Evolutionary conservation across 2,113 vertebrate genomes (phyloP), one percentile per base, ranked within the genome.

Genomic region (Dryoscopus gambensis): DNA sequence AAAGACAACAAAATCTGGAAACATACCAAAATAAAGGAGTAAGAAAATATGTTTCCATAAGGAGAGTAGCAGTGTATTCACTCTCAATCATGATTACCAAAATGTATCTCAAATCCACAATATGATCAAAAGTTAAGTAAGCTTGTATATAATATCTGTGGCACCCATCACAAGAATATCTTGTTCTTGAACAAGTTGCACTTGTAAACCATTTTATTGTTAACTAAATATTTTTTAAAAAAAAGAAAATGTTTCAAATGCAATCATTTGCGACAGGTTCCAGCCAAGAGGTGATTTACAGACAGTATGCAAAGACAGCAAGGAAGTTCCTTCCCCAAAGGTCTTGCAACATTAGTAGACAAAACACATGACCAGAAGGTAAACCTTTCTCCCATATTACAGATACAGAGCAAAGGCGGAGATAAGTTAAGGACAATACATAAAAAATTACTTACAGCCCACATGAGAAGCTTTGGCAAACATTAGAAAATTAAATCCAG

Each of bases 271-370:
- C 31, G 24, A n/a, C 11, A 63, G 15, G 5, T 35, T 69, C 40
- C n/a, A 70, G 27, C 5, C 17, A 63, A 81, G 19, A 65, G 5
- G 18, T 24, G 3, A 18, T 82, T 67, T 62, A 33, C 35, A 87
- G 33, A 71, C 24, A 68, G 24, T 5, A 75, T 0, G 0, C 9
- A 68, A 89, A 84, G 44, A 56, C 4, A 78, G n/a, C 0, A 0
- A 60, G 37, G 24, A 78, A 52, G 20, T 56, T 90, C 24, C 53
- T 87, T 93, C 84, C 75, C 35, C 42, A 50, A 55, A 86, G 39
- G 23, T 84, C 68, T 93, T 95, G 64, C 86, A 84, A 74, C 16
- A 1, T 16, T 47, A 59, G 30, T 7, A 65, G 16, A 81, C 16
- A 81, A 67, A 63, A 42, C 52, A 62, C 8, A 42, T 10, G 25